Evolutionary conservation across 2,888 invertebrate genomes (phyloP), one percentile per base, ranked within the genome.

Genomic region (Synanthedon andrenaeformis): DNA sequence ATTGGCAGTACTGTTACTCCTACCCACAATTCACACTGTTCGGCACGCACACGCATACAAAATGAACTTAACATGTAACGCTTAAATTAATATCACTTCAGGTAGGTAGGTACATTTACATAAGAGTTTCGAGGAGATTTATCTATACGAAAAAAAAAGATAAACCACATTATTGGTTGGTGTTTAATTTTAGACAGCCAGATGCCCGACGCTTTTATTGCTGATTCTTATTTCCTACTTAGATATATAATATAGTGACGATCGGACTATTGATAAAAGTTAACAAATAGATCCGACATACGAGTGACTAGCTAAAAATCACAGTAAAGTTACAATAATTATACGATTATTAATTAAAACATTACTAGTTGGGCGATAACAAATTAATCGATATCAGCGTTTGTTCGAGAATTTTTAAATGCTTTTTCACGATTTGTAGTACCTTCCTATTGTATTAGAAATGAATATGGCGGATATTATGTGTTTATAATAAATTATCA

Each of bases 61-160:
- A 78, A 81, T 77, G 79, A 82, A 82, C 76, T 76, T 79, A 81
- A 71, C 69, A 67, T 63, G 70, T 76, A 75, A 73, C 69, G 75
- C 84, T 82, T 84, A 85, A 82, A 79, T 82, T 86, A 86, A 82
- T 86, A 87, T 87, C 86, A 86, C 86, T 83, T 85, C 76, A 74
- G 69, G 75, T 80, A 79, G 66, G 70, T 62, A 62, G 59, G 63
- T 59, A 58, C 60, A 51, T 52, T 23, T 28, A 68, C 62, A 67
- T 58, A 61, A 56, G 62, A 60, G 62, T 59, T 58, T 56, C 55
- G 56, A 57, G 62, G 64, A 58, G 58, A 56, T 59, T 58, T 55
- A 55, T 54, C 53, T 51, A 10, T 45, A 52, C 57, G 64, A 55
- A 61, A 49, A 52, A 14, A 45, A n/a, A 49, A 49, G 12, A 49